phyloP scores from a whole-genome alignment of 2,888 invertebrate species.

The Tupiocoris notatus region DNA sequence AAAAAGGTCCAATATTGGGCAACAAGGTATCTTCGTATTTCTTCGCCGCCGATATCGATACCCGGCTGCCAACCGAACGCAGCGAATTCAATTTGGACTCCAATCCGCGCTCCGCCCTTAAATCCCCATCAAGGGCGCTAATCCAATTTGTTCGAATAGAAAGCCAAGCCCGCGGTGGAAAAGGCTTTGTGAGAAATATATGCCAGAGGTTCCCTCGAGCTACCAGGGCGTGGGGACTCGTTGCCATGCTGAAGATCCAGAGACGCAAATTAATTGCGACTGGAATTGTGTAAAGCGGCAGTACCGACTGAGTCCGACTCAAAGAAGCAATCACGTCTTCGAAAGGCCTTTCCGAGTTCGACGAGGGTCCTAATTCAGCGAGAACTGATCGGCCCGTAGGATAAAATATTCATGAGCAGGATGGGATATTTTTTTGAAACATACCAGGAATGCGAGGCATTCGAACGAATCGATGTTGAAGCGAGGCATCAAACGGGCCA shows the following conservation, averaged over 20 bases:
- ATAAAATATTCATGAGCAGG: too few relatives aligned
- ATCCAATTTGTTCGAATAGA: background rate
- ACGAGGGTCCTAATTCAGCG: too few relatives aligned
- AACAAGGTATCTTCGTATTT: background rate
- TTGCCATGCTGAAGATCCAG: background rate
- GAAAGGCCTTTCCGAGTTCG: too few relatives aligned
- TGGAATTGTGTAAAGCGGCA: background rate
- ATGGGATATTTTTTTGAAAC: too few relatives aligned
- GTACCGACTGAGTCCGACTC: background rate
- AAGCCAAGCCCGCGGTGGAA: background rate
- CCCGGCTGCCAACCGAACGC: background rate
- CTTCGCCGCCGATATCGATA: background rate
- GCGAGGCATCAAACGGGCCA: too few relatives aligned
- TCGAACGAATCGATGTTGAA: too few relatives aligned
- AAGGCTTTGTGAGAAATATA: background rate
- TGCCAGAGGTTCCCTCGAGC: background rate
- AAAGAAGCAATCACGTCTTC: background rate
- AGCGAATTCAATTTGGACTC: conserved; percentile 16
- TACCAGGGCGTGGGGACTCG: background rate
- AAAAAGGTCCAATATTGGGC: background rate
- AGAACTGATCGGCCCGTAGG: too few relatives aligned
- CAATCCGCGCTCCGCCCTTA: conserved; percentile 8
- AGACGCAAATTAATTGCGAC: background rate
- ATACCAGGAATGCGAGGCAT: too few relatives aligned
- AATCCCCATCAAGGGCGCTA: background rate